phyloP scores from a whole-genome alignment of 1,140 invertebrate genomes.

The Scaptomyza graminum region DNA sequence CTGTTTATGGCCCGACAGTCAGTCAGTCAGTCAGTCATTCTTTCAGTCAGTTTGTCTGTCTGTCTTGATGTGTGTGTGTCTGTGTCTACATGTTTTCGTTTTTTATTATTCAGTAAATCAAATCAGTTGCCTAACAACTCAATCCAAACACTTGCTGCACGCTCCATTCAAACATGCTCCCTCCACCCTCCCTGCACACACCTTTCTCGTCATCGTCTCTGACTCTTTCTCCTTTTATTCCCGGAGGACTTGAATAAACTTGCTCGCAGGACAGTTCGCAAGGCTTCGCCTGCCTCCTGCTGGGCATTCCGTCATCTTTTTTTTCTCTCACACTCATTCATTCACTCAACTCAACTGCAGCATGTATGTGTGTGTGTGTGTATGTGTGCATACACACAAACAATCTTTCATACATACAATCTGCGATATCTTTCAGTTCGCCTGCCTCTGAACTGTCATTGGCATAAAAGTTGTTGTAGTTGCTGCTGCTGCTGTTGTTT shows the following conservation, averaged over 20 bases:
- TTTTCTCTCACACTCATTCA: conserved; percentile 3
- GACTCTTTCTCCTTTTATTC: neutral
- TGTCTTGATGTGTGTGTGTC: conserved; percentile 26
- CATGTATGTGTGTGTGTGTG: neutral
- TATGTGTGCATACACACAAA: neutral
- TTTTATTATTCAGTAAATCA: conserved; percentile 82
- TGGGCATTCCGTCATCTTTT: conserved; percentile 32
- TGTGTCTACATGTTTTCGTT: conserved; percentile 68
- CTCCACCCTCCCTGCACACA: conserved; percentile 7
- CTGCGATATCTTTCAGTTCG: conserved; percentile 18
- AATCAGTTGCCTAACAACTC: conserved; percentile 82
- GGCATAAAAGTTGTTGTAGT: conserved; percentile 14
- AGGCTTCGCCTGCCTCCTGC: neutral
- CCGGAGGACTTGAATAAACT: conserved; percentile 7
- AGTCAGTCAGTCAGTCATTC: conserved; percentile 21
- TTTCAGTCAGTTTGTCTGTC: conserved; percentile 22
- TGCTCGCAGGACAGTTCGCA: conserved; percentile 21
- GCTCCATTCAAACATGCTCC: conserved; percentile 61
- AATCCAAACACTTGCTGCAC: conserved; percentile 80
- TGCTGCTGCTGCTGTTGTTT: conserved; percentile 46
- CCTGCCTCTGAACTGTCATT: conserved; percentile 24
- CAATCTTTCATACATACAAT: neutral
- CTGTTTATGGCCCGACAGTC: conserved; percentile 70
- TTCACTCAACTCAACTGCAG: conserved; percentile 3
- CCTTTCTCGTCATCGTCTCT: conserved; percentile 10